Percentiles rank a stretch among this genome's conserved stretches.
Conservation (phyloP, 2,113 vertebrate genomes). For the Parus major region DNA sequence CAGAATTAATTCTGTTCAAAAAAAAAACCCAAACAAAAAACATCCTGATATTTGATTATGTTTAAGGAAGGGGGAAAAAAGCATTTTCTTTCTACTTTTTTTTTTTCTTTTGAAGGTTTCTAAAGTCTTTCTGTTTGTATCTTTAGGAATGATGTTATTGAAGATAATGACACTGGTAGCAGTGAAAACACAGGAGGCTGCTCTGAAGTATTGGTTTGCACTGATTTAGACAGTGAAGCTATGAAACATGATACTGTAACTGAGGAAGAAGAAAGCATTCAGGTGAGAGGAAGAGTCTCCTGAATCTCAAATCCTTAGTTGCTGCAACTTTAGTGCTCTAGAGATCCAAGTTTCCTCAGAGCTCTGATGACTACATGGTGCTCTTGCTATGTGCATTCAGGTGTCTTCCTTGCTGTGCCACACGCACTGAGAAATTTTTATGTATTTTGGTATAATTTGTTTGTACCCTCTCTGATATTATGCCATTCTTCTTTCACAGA, state of each 20-base stretch:
- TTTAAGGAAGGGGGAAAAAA: neutral
- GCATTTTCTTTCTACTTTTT: no score
- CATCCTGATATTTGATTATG: neutral
- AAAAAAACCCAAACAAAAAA: neutral
- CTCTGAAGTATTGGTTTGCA: conserved; percentile 73
- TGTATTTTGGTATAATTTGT: neutral
- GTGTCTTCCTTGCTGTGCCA: neutral
- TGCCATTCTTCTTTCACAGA: neutral
- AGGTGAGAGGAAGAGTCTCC: conserved; percentile 67
- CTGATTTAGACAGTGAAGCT: conserved; percentile 72
- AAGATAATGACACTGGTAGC: conserved; percentile 72
- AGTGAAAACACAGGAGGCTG: conserved; percentile 63
- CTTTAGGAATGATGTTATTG: conserved; percentile 74
- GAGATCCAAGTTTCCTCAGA: neutral
- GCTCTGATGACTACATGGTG: neutral
- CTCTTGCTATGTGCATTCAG: neutral
- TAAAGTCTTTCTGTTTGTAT: neutral
- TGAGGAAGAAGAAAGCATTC: conserved; percentile 73
- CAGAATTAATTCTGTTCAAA: neutral
- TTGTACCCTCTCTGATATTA: neutral
- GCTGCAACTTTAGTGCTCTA: neutral
- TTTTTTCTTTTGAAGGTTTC: neutral
- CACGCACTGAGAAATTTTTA: accelerated
- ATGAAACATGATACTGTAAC: conserved; percentile 69
- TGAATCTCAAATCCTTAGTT: neutral